Conservation (phyloP, 2,888 invertebrate genomes). For the Stenchaetothrips biformis region DNA sequence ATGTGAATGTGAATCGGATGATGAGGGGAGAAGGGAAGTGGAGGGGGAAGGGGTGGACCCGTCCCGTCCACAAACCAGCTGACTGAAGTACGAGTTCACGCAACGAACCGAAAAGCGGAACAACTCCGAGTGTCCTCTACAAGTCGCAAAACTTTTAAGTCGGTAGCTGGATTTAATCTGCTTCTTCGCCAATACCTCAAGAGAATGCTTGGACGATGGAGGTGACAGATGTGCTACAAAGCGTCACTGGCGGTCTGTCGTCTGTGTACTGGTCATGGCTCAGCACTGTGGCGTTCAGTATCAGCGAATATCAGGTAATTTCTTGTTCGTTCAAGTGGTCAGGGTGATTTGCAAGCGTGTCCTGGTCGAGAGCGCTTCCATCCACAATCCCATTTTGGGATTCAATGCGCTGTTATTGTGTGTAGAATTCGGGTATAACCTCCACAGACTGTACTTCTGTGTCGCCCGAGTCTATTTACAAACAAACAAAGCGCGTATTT, state of each 20-base stretch:
- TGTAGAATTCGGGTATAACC: not conserved
- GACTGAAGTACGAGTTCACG: not conserved
- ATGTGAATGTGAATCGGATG: not conserved
- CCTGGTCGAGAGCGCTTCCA: not conserved
- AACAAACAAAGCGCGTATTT: not conserved
- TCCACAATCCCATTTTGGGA: not conserved
- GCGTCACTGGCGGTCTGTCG: not conserved
- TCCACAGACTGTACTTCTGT: not conserved
- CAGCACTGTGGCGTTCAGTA: conserved; percentile 9
- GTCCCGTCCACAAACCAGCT: not conserved
- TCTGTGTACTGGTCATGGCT: conserved; percentile 9
- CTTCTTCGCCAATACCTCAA: not conserved
- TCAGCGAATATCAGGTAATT: not conserved
- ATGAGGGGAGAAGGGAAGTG: not conserved
- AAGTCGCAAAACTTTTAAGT: not conserved
- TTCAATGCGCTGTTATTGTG: not conserved
- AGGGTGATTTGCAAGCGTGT: not conserved
- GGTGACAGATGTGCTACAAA: not conserved
- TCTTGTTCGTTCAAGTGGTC: not conserved
- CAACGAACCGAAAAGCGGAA: not conserved
- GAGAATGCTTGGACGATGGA: not conserved
- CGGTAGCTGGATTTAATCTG: not conserved
- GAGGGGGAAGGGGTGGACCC: not conserved
- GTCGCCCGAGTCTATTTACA: not conserved
- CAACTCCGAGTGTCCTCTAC: not conserved